These are phyloP conservation scores for Aegithalos caudatus DNA, from an alignment of 2,113 vertebrate species.

Conservation along the genomic window DNA sequence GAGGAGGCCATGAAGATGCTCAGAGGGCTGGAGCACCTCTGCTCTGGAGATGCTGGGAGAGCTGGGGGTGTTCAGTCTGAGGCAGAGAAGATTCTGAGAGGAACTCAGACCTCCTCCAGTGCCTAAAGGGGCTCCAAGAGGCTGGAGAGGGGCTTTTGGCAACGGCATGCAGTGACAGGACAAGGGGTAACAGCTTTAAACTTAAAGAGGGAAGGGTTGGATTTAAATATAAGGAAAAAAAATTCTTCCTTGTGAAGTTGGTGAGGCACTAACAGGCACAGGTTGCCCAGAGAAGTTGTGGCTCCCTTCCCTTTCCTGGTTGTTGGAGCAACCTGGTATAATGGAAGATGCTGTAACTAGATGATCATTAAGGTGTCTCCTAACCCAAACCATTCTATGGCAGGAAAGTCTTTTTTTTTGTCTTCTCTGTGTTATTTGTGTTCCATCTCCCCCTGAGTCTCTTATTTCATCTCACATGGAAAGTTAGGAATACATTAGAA, in stretches of 20 bases:
- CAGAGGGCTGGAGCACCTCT: background rate
- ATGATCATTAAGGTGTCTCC: background rate
- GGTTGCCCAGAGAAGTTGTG: background rate
- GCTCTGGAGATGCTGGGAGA: background rate
- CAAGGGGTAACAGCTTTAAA: background rate
- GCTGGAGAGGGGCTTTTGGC: background rate
- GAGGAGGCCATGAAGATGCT: background rate
- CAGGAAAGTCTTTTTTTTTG: background rate
- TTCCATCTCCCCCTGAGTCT: rapidly evolving
- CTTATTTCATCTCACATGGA: background rate
- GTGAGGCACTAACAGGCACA: background rate
- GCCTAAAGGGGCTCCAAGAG: background rate
- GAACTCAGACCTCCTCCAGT: background rate
- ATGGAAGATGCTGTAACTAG: background rate
- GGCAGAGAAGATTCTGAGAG: background rate
- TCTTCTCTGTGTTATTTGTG: background rate
- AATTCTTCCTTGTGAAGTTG: background rate
- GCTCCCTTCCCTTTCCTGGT: background rate
- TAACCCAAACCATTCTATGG: background rate
- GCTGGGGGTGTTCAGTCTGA: background rate
- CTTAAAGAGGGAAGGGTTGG: background rate
- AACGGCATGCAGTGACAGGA: background rate
- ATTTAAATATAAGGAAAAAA: background rate
- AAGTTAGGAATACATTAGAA: background rate
- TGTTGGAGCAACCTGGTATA: background rate